Conservation (phyloP, 2,888 invertebrate species). For the Germaria angustata region DNA sequence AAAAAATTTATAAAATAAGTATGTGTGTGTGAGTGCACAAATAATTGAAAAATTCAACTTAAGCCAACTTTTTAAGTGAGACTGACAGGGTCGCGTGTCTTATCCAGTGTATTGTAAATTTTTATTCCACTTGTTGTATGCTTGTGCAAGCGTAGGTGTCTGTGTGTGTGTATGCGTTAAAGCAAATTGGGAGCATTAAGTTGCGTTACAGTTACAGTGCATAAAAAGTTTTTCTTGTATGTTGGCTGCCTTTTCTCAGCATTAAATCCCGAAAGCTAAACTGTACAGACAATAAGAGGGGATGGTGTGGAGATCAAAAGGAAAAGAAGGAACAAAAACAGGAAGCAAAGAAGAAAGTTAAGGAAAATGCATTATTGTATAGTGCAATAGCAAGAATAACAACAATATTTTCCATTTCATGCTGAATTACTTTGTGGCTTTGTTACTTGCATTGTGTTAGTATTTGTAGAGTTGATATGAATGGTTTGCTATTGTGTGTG, state of each 20-base stretch:
- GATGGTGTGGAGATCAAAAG: background rate
- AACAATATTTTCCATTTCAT: conserved; percentile 75
- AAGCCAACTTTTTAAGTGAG: conserved; percentile 64
- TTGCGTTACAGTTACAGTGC: conserved; percentile 47
- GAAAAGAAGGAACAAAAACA: background rate
- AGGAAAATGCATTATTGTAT: conserved; percentile 50
- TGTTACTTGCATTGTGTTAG: conserved; percentile 53
- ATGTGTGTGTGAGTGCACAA: conserved; percentile 6
- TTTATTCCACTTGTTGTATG: conserved; percentile 32
- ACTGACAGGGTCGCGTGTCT: conserved; percentile 65
- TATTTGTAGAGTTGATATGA: conserved; percentile 40
- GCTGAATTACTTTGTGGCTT: conserved; percentile 75
- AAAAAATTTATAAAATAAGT: background rate
- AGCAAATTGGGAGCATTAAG: conserved; percentile 50
- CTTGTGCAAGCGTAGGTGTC: background rate
- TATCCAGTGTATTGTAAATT: conserved; percentile 44
- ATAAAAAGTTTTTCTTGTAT: conserved; percentile 47
- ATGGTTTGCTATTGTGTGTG: conserved; percentile 69
- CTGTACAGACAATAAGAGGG: background rate
- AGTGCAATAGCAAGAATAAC: conserved; percentile 28
- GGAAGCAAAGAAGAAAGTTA: conserved; percentile 30
- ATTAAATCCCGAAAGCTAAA: conserved; percentile 49
- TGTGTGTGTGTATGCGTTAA: background rate
- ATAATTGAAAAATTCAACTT: conserved; percentile 64
- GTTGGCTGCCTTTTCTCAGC: conserved; percentile 36